These are phyloP conservation scores for Tachina grossa DNA, from an alignment of 2,888 invertebrate genomes.

Conservation along the genomic window DNA sequence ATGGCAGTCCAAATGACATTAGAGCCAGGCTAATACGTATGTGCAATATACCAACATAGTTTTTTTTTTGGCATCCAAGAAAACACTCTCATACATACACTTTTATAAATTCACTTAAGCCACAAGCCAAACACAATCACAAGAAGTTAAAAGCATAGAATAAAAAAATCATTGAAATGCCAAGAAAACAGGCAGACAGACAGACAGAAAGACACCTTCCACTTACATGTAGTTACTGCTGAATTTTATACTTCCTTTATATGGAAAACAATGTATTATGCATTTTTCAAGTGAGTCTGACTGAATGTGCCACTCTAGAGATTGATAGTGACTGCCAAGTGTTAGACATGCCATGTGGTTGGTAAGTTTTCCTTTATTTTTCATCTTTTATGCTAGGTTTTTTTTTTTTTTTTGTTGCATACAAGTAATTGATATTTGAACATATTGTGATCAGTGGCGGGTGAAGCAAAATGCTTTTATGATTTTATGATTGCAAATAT, in stretches of 20 bases:
- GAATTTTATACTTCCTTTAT: slow-evolving; percentile 38
- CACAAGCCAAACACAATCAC: slow-evolving; percentile 59
- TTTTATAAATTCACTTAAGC: slow-evolving; percentile 57
- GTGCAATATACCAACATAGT: slow-evolving; percentile 1
- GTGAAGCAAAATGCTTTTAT: neutral
- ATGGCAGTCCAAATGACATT: slow-evolving; percentile 44
- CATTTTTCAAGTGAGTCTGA: slow-evolving; percentile 45
- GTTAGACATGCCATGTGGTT: slow-evolving; percentile 66
- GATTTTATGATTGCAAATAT: neutral
- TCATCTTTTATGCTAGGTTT: neutral
- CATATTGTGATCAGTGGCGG: slow-evolving; percentile 48
- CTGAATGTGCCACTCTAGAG: slow-evolving; percentile 49
- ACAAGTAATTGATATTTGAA: slow-evolving; percentile 40
- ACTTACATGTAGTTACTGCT: slow-evolving; percentile 48
- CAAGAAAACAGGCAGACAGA: slow-evolving; percentile 22
- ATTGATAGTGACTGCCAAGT: slow-evolving; percentile 70
- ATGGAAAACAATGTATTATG: slow-evolving; percentile 53
- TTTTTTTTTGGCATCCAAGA: slow-evolving; percentile 33
- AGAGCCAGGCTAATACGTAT: slow-evolving; percentile 47
- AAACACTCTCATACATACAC: neutral
- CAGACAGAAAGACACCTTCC: slow-evolving; percentile 46
- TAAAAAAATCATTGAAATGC: slow-evolving; percentile 61
- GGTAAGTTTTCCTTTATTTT: slow-evolving; percentile 30
- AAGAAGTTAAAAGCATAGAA: slow-evolving; percentile 7
- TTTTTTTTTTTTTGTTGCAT: neutral